These are phyloP conservation scores for Xenops minutus DNA, from an alignment of 2,797 vertebrate species.

Conservation along the genomic window DNA sequence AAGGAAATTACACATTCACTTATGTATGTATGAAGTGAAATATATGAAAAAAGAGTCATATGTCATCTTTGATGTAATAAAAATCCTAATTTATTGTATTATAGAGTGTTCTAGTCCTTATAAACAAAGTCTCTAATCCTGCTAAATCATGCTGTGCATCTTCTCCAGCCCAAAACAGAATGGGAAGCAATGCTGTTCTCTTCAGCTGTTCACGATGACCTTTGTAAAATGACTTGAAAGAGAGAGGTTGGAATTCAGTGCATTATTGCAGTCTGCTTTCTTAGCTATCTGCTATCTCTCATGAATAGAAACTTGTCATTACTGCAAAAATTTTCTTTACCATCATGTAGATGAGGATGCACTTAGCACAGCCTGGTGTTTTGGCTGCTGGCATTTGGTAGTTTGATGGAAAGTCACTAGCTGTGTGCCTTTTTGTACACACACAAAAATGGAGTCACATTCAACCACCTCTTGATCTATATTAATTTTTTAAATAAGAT, in stretches of 20 bases:
- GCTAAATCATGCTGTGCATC: neutral
- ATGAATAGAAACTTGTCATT: neutral
- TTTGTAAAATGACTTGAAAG: neutral
- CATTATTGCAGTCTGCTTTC: neutral
- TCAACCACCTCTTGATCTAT: neutral
- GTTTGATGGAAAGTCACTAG: neutral
- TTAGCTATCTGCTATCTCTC: neutral
- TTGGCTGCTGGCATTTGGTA: rapidly evolving
- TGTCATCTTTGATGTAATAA: neutral
- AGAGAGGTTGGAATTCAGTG: neutral
- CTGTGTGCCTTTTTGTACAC: neutral
- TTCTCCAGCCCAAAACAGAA: neutral
- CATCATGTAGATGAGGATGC: rapidly evolving
- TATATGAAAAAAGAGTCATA: neutral
- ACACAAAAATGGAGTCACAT: neutral
- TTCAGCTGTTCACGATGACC: neutral
- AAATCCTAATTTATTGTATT: neutral
- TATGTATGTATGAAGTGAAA: neutral
- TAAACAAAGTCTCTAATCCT: neutral
- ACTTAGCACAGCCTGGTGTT: neutral
- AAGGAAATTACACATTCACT: neutral
- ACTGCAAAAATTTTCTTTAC: neutral
- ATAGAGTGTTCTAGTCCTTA: neutral
- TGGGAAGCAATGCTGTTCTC: neutral
- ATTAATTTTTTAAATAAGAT: neutral